Conservation (phyloP, 1,140 invertebrate species). For the Lepidurus apus region DNA sequence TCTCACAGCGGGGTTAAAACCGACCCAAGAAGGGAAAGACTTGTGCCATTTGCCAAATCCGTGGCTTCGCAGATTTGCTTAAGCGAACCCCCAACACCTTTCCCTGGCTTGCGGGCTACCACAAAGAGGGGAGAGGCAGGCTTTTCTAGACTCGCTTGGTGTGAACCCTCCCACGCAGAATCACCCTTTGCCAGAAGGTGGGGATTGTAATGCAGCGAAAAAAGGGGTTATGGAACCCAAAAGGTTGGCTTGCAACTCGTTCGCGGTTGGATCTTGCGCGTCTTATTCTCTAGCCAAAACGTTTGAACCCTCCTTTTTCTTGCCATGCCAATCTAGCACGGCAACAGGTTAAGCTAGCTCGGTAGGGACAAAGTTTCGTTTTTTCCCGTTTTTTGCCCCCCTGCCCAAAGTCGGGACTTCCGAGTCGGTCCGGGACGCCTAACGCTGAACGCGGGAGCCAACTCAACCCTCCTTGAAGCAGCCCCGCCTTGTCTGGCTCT, state of each 20-base stretch:
- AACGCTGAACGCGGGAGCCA: no score
- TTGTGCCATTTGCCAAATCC: no score
- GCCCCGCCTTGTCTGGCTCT: slow-evolving; percentile 16
- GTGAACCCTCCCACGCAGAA: slow-evolving; percentile 2
- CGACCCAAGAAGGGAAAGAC: no score
- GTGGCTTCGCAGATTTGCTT: not conserved
- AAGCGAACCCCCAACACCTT: not conserved
- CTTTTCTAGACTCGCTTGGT: not conserved
- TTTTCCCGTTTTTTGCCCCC: no score
- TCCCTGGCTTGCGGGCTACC: no score
- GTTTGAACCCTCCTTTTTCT: not conserved
- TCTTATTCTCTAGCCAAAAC: not conserved
- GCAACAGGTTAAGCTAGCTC: no score
- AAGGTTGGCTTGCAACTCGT: not conserved
- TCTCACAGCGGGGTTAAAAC: no score
- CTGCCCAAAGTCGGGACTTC: not conserved
- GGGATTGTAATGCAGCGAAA: not conserved
- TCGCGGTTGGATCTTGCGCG: not conserved
- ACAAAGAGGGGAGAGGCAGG: not conserved
- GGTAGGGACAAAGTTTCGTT: no score
- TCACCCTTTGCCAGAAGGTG: not conserved
- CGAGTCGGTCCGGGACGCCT: not conserved
- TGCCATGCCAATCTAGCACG: no score
- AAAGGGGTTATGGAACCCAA: not conserved
- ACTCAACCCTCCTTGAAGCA: not conserved